Conservation (phyloP, 2,888 invertebrate species). For the Palloptera scutellata region DNA sequence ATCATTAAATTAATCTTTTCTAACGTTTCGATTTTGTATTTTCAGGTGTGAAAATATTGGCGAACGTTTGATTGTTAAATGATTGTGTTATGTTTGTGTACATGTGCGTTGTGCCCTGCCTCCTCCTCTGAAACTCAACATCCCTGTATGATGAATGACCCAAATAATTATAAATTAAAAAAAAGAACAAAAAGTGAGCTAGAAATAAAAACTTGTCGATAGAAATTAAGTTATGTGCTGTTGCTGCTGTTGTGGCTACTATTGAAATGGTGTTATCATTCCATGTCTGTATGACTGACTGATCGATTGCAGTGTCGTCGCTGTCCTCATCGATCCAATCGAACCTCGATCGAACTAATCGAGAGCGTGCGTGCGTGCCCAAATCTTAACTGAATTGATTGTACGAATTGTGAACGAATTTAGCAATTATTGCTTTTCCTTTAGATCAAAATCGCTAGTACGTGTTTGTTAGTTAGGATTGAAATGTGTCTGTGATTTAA, state of each 20-base stretch:
- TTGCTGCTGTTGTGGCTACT: not conserved
- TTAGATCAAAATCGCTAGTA: constrained; percentile 15
- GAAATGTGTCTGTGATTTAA: constrained; percentile 38
- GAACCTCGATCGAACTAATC: not conserved
- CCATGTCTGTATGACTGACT: not conserved
- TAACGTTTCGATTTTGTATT: constrained; percentile 1
- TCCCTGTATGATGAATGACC: not conserved
- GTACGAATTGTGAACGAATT: constrained; percentile 12
- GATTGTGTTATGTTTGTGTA: not conserved
- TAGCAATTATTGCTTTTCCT: constrained; percentile 4
- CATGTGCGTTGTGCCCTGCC: not conserved
- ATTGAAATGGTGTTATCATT: constrained; percentile 2
- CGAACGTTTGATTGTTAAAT: no score
- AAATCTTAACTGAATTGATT: not conserved
- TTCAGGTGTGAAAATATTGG: not conserved
- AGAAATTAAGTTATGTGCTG: constrained; percentile 5
- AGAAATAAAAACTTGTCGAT: not conserved
- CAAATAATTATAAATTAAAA: not conserved
- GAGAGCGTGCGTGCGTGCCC: not conserved
- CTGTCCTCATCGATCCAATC: not conserved
- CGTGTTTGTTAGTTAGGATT: constrained; percentile 26
- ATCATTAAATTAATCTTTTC: not conserved
- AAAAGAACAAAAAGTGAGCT: no score
- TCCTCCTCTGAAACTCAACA: not conserved
- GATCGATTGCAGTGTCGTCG: not conserved